Base-by-base conservation (phyloP, 2,888 invertebrate genomes). In the Artemia sinica region DNA sequence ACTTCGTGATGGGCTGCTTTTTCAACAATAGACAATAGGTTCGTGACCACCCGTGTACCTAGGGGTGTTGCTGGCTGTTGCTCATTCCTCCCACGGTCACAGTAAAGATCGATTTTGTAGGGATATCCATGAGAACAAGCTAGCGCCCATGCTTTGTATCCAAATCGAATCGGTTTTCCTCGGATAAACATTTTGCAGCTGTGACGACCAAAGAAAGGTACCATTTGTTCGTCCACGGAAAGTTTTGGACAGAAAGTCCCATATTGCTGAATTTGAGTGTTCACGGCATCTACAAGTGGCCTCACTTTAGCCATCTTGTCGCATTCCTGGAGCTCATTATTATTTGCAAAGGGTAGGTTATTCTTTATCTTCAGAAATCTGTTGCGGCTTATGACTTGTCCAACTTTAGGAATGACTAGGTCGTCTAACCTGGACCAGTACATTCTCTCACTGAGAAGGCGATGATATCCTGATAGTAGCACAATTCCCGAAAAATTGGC, bases 391-490 rank as follows among this genome's bases (percentile, higher is more conserved):
- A 13, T 52, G 12, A n/a, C 52, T 18, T 18, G 18, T 18, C 18
- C 18, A 18, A 18, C 18, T 18, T 18, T 18, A 18, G 18, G 18
- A 18, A 18, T 18, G 18, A 18, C 18, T 18, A 18, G 18, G 18
- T 18, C 18, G 18, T 18, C 18, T 18, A 1, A 18, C 18, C 18
- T 18, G 18, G 18, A 18, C 18, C 18, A 18, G 18, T 18, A 18
- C 18, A 18, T 18, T 18, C 18, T 18, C 18, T 18, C 18, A 18
- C 18, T 18, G 18, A 1, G 52, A n/a, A 52, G 52, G 13, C 52
- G 52, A 52, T 18, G 18, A 18, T 65, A n/a, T 69, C 66, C 49
- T 69, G n/a, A 49, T 9, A 52, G n/a, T 51, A n/a, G 28, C 49
- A 10, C 13, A 18, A 18, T 13, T 12, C 52, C 12, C 12, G 1